Evolutionary conservation across 2,113 vertebrate genomes (phyloP).

Genomic region (Ameiurus melas): DNA sequence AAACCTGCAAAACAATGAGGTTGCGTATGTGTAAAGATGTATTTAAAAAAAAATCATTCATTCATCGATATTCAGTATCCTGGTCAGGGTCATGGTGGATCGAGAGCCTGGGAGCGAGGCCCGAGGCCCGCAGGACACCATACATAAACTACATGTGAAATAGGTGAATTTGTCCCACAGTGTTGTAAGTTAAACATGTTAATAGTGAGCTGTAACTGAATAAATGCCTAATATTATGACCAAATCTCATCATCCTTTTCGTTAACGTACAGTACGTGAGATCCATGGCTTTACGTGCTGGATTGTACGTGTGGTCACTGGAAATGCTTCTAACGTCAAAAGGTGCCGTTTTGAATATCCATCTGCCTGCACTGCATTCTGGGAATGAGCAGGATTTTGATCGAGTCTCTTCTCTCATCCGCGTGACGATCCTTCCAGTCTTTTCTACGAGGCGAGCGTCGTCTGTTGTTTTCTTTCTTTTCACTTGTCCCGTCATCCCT

Average conservation of each 20-base stretch:
- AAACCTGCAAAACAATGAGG: background rate
- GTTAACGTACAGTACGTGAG: background rate
- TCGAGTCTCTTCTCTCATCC: background rate
- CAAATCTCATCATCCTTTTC: background rate
- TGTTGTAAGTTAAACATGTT: conserved; percentile 5
- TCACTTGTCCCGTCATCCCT: background rate
- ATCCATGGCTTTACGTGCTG: background rate
- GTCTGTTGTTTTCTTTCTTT: background rate
- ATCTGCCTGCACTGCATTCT: background rate
- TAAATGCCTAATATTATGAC: background rate
- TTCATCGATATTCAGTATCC: background rate
- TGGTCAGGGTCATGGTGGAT: background rate
- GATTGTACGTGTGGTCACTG: background rate
- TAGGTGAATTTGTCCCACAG: conserved; percentile 22
- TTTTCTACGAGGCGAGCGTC: background rate
- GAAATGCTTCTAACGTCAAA: background rate
- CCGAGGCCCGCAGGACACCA: background rate
- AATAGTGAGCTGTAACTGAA: background rate
- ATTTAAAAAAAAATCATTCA: background rate
- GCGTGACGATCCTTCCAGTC: background rate
- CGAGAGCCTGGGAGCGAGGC: background rate
- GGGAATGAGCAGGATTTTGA: background rate
- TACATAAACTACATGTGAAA: background rate
- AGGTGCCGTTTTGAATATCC: background rate
- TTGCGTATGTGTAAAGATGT: background rate